Evolutionary conservation across 2,888 invertebrate species (phyloP).

Genomic region (Coleophora flavipennella): DNA sequence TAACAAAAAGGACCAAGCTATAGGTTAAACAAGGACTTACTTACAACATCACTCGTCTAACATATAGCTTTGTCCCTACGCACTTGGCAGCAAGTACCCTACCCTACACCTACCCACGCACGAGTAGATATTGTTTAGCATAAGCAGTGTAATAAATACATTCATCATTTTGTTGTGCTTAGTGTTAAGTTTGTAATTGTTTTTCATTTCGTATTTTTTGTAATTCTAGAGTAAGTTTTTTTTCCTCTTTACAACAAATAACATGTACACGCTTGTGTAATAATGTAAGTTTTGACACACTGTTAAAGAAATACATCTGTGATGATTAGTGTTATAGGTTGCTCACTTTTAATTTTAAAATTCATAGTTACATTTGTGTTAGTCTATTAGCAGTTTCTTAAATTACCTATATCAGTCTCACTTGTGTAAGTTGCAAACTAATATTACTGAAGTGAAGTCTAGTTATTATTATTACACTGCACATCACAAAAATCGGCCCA

Average conservation of each 20-base stretch:
- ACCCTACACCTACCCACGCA: no score
- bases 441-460: no score
- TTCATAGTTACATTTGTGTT: constrained; percentile 25
- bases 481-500: no score
- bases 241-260: neutral
- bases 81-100: no score
- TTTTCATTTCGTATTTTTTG: constrained; percentile 19
- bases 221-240: constrained; percentile 2
- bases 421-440: no score
- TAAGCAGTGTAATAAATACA: constrained; percentile 28
- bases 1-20: no score
- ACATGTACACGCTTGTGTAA: constrained; percentile 4
- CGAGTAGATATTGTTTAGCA: constrained; percentile 22
- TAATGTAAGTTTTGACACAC: neutral
- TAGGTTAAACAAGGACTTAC: no score
- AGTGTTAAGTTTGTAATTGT: constrained; percentile 15
- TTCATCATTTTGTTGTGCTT: constrained; percentile 49
- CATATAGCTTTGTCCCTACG: no score
- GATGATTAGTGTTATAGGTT: constrained; percentile 32
- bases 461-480: no score
- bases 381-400: constrained; percentile 18
- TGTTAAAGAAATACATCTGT: constrained; percentile 8
- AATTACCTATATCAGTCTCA: no score
- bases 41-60: no score
- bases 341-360: constrained; percentile 36